A percentile compares a stretch with the other conserved stretches of the same genome.
These are phyloP conservation scores for Poeciliopsis gracilis DNA, from an alignment of 2,797 vertebrate species.

Conservation along the genomic window DNA sequence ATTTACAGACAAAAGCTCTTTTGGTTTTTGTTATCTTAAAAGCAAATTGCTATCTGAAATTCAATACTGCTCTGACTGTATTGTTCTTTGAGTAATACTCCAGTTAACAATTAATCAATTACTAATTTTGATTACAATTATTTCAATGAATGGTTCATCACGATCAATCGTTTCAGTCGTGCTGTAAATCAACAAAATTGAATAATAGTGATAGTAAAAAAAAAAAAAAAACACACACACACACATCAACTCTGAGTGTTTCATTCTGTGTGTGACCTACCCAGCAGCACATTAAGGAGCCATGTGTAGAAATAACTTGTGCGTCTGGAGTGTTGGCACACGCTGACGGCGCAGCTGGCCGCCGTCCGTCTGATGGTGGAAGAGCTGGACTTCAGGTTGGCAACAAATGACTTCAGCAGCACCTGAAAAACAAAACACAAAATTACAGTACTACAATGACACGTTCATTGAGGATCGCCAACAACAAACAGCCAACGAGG, in stretches of 20 bases:
- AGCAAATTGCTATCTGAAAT: too few relatives aligned
- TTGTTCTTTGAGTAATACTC: too few relatives aligned
- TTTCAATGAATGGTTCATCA: too few relatives aligned
- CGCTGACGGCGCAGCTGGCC: constrained; percentile 88
- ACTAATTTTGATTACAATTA: too few relatives aligned
- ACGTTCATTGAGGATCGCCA: not conserved
- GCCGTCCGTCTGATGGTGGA: constrained; percentile 94
- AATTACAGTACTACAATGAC: not conserved
- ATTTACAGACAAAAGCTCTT: too few relatives aligned
- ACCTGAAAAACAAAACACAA: constrained; percentile 72
- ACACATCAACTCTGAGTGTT: not conserved
- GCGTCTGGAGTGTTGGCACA: constrained; percentile 94
- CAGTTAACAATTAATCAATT: too few relatives aligned
- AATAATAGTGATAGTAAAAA: too few relatives aligned
- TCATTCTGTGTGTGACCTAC: constrained; percentile 72
- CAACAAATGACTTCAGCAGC: constrained; percentile 92
- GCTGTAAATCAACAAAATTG: not conserved
- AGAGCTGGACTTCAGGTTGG: constrained; percentile 92
- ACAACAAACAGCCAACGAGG: not conserved
- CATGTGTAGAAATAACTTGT: constrained; percentile 95
- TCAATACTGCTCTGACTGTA: too few relatives aligned
- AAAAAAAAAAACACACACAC: too few relatives aligned
- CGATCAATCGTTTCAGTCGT: too few relatives aligned
- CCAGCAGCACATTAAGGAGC: constrained; percentile 94
- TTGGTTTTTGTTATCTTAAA: too few relatives aligned